Percentiles rank a stretch among this genome's conserved stretches.
phyloP scores from a whole-genome alignment of 2,888 invertebrate genomes.

The Amiota communis region DNA sequence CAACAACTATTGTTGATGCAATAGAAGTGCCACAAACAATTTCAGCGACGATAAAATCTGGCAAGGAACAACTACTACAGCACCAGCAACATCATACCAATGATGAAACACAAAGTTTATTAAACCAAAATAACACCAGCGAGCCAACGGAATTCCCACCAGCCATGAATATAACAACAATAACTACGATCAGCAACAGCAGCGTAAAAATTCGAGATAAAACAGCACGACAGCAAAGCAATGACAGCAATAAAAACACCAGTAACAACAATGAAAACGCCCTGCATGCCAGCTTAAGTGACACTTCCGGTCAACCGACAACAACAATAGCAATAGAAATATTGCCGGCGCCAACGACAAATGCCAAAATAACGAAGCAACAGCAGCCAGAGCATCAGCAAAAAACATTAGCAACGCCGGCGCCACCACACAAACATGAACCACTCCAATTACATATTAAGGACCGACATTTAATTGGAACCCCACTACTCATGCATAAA shows the following conservation, averaged over 20 bases:
- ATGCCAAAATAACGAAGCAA: constrained; percentile 27
- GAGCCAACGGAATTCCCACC: constrained; percentile 37
- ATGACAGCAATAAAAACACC: constrained; percentile 33
- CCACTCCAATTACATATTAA: constrained; percentile 67
- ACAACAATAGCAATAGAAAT: constrained; percentile 32
- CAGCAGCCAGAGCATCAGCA: constrained; percentile 15
- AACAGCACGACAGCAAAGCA: constrained; percentile 40
- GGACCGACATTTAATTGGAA: constrained; percentile 71
- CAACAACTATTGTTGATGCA: constrained; percentile 46
- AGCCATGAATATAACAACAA: constrained; percentile 16
- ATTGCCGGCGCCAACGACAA: constrained; percentile 23
- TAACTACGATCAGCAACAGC: constrained; percentile 19
- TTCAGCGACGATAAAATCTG: constrained; percentile 47
- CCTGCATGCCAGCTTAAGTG: constrained; percentile 41
- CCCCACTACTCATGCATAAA: constrained; percentile 70
- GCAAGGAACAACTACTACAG: constrained; percentile 34
- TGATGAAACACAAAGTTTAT: constrained; percentile 52
- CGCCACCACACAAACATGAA: constrained; percentile 58
- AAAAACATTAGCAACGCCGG: background rate
- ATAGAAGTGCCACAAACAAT: constrained; percentile 52
- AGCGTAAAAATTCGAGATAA: constrained; percentile 35
- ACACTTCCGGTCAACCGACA: constrained; percentile 51
- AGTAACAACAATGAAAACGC: constrained; percentile 25
- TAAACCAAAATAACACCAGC: constrained; percentile 43
- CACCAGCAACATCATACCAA: constrained; percentile 31